A percentile compares a stretch with the other conserved stretches of the same genome.
These are phyloP conservation scores for Eulemur coronatus DNA, from an alignment of 2,797 vertebrate species.

Conservation along the genomic window DNA sequence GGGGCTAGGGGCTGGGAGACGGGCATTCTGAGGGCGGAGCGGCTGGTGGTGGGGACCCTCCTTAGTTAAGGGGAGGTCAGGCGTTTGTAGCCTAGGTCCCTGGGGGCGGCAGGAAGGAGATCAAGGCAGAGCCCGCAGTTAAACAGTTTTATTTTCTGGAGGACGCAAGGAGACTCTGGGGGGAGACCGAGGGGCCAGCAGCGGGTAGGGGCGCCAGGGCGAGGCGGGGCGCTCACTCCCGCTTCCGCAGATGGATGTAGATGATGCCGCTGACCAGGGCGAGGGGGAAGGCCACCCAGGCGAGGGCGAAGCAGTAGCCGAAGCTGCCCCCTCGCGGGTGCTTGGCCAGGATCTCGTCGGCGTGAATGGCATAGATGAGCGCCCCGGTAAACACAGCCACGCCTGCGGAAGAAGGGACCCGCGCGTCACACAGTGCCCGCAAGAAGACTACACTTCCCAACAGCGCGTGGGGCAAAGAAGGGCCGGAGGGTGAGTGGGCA, in stretches of 20 bases:
- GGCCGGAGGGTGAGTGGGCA: background rate
- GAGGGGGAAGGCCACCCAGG: constrained; percentile 91
- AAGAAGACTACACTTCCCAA: background rate
- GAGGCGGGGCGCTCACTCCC: constrained; percentile 81
- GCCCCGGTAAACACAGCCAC: constrained; percentile 88
- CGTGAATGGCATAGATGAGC: constrained; percentile 91
- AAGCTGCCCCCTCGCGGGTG: constrained; percentile 85
- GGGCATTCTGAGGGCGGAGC: background rate
- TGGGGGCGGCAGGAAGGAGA: background rate
- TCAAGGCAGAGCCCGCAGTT: background rate
- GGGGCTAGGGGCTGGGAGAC: background rate
- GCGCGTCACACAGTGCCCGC: rapidly evolving
- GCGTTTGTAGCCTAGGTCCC: background rate
- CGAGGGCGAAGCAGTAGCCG: constrained; percentile 91
- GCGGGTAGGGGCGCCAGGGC: rapidly evolving
- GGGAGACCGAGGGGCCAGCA: rapidly evolving
- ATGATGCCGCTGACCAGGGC: constrained; percentile 89
- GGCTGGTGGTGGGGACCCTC: background rate
- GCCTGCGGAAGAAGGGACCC: constrained; percentile 80
- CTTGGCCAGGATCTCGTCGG: constrained; percentile 84
- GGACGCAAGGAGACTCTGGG: background rate
- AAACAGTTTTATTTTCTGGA: constrained; percentile 58
- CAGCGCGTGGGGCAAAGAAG: background rate
- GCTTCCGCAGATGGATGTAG: constrained; percentile 93
- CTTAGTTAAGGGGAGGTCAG: background rate